Evolutionary conservation across 1,140 invertebrate genomes (phyloP).

Genomic region (Leucophenga varia): DNA sequence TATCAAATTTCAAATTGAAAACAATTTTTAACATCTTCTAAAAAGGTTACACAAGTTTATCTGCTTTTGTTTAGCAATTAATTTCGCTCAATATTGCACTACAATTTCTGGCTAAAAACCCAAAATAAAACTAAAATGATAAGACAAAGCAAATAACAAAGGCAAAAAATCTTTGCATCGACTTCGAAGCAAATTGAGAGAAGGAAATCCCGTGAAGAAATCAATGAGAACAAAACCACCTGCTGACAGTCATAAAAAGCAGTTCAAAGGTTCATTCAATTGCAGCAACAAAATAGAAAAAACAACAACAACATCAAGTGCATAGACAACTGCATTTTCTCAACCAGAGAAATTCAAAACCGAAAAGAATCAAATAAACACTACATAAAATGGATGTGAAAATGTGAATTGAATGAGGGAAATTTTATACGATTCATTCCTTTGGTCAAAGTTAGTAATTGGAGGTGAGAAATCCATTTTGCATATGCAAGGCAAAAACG

Average conservation of each 20-base stretch:
- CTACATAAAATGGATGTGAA: conserved; percentile 32
- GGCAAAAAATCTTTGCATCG: too few relatives aligned
- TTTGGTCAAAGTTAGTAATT: too few relatives aligned
- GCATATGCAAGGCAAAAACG: conserved; percentile 21
- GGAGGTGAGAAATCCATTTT: conserved; percentile 29
- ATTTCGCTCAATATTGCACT: not conserved
- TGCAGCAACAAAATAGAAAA: conserved; percentile 4
- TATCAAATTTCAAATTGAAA: too few relatives aligned
- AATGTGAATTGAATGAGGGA: conserved; percentile 42
- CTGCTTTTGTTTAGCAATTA: not conserved
- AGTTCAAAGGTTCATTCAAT: conserved; percentile 32
- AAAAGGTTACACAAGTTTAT: too few relatives aligned
- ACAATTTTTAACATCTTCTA: too few relatives aligned
- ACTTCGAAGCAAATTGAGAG: not conserved
- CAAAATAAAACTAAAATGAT: not conserved
- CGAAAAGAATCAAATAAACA: conserved; percentile 37
- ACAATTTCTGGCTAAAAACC: not conserved
- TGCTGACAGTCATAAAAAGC: conserved; percentile 31
- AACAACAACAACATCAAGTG: conserved; percentile 8
- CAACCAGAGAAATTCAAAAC: conserved; percentile 30
- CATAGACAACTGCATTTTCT: conserved; percentile 24
- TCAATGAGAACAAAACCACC: conserved; percentile 11
- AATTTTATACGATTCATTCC: conserved; percentile 31
- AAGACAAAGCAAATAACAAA: not conserved
- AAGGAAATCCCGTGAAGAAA: not conserved